phyloP scores from a whole-genome alignment of 1,140 invertebrate genomes.

The Zaprionus vittiger region DNA sequence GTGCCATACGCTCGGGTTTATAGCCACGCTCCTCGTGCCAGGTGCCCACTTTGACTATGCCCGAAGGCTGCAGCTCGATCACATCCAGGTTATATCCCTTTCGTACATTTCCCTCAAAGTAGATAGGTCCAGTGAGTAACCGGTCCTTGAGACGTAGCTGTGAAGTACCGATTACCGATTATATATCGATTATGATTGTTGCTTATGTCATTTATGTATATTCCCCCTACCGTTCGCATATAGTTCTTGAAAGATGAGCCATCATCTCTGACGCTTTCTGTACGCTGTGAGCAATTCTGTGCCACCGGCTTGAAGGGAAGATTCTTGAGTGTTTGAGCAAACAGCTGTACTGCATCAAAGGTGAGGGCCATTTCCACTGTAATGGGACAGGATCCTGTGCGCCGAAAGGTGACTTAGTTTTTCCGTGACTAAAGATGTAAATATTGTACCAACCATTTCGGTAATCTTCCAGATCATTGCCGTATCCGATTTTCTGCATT shows the following conservation, averaged over 20 bases:
- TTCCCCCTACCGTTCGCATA: constrained; percentile 85
- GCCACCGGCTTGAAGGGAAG: constrained; percentile 65
- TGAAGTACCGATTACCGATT: neutral
- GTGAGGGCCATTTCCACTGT: constrained; percentile 90
- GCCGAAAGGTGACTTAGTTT: neutral
- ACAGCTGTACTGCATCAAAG: constrained; percentile 91
- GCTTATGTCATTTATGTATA: constrained; percentile 69
- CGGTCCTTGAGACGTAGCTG: constrained; percentile 64
- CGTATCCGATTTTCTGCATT: constrained; percentile 75
- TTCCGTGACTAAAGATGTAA: neutral
- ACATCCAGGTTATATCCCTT: constrained; percentile 92
- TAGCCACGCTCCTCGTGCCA: constrained; percentile 87
- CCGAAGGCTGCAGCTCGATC: constrained; percentile 89
- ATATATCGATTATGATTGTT: constrained; percentile 62
- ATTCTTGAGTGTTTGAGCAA: constrained; percentile 85
- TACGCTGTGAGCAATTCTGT: constrained; percentile 87
- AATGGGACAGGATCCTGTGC: constrained; percentile 84
- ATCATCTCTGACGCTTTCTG: constrained; percentile 75
- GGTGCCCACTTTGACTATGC: constrained; percentile 89
- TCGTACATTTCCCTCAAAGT: constrained; percentile 93
- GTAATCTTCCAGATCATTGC: constrained; percentile 85
- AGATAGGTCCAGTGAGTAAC: constrained; percentile 91
- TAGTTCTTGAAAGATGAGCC: constrained; percentile 94
- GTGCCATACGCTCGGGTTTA: constrained; percentile 61
- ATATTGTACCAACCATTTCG: constrained; percentile 56